Conservation (phyloP, 2,797 vertebrate genomes). For the Neomorphus geoffroyi region DNA sequence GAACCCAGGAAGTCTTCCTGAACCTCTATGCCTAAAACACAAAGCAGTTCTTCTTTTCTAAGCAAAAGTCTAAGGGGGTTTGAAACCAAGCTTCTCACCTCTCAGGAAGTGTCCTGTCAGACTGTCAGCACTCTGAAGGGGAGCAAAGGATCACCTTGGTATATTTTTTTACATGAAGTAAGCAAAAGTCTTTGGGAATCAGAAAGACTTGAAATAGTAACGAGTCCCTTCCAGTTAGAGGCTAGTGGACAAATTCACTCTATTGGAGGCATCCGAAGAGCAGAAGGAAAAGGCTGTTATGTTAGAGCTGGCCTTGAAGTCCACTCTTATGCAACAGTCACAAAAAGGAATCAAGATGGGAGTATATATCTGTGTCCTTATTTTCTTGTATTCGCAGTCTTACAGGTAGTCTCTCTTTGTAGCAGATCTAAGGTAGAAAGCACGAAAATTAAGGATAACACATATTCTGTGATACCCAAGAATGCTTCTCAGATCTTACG, state of each 20-base stretch:
- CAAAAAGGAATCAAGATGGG: background rate
- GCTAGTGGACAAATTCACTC: background rate
- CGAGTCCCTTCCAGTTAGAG: background rate
- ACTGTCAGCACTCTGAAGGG: background rate
- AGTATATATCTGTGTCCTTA: background rate
- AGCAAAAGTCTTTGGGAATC: background rate
- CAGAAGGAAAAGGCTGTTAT: background rate
- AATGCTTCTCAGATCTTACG: background rate
- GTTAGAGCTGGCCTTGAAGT: background rate
- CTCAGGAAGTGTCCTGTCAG: background rate
- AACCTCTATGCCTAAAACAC: background rate
- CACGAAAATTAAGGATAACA: background rate
- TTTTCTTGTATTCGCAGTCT: background rate
- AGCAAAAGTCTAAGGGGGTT: background rate
- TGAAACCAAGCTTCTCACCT: background rate
- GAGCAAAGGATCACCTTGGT: background rate
- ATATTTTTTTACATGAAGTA: background rate
- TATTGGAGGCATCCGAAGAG: background rate
- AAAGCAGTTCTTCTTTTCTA: background rate
- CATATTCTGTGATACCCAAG: background rate
- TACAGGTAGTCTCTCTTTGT: background rate
- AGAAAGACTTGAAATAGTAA: background rate
- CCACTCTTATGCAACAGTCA: background rate
- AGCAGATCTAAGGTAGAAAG: background rate
- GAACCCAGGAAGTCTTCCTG: background rate